A percentile compares a stretch with the other conserved stretches of the same genome.
Conservation (phyloP, 2,113 vertebrate genomes). For the Tenrec ecaudatus region DNA sequence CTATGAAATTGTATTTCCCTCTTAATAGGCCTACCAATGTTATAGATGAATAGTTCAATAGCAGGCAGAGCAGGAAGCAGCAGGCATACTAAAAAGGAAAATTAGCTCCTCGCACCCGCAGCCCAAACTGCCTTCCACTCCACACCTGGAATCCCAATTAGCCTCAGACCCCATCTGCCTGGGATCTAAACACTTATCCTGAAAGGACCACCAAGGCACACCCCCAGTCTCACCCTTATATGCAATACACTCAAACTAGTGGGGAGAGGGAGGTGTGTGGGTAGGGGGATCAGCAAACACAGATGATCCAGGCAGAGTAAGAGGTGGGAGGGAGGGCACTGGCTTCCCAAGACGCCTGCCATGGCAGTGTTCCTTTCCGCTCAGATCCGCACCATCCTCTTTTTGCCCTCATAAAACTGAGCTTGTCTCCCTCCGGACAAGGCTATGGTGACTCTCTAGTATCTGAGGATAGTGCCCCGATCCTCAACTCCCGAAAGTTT, state of each 20-base stretch:
- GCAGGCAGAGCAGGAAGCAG: background rate
- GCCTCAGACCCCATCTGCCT: background rate
- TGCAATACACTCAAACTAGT: too few relatives aligned
- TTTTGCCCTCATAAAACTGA: background rate
- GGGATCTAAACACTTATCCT: background rate
- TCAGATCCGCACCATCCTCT: background rate
- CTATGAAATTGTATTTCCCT: slow-evolving; percentile 87
- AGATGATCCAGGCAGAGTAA: too few relatives aligned
- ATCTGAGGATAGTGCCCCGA: rapidly evolving
- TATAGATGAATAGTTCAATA: slow-evolving; percentile 78
- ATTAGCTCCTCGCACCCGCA: background rate
- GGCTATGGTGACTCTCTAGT: background rate
- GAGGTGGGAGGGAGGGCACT: rapidly evolving
- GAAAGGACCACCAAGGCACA: background rate
- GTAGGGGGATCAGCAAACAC: background rate
- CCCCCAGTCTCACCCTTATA: background rate
- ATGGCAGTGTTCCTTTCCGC: rapidly evolving
- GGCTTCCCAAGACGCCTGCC: background rate
- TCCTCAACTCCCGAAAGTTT: background rate
- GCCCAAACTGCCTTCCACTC: rapidly evolving
- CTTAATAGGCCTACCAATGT: slow-evolving; percentile 84
- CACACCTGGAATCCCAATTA: rapidly evolving
- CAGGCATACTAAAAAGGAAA: slow-evolving; percentile 67
- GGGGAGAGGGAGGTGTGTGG: background rate
- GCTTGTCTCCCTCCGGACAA: too few relatives aligned